Evolutionary conservation across 2,888 invertebrate genomes (phyloP).

Genomic region (Nemurella pictetii): DNA sequence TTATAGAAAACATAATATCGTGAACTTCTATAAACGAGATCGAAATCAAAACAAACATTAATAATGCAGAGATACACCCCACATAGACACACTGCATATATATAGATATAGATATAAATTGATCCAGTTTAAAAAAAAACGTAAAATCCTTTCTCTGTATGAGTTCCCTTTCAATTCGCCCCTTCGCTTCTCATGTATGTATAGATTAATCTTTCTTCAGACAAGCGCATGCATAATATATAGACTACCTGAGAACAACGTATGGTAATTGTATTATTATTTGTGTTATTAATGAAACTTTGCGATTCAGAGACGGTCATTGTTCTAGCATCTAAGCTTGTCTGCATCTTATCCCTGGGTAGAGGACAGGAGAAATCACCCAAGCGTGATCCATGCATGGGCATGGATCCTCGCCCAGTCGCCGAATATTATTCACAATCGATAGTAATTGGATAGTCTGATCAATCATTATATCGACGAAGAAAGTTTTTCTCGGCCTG

Average conservation of each 20-base stretch:
- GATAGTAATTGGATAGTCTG: conserved; percentile 2
- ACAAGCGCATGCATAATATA: background rate
- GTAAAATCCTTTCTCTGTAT: conserved; percentile 3
- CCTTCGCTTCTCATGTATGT: background rate
- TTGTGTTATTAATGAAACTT: background rate
- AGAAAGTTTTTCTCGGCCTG: background rate
- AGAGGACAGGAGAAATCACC: background rate
- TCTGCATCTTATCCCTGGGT: too few species aligned
- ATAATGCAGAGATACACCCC: background rate
- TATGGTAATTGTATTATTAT: conserved; percentile 4
- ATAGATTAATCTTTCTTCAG: background rate
- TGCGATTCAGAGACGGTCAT: background rate
- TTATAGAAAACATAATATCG: background rate
- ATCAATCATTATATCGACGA: background rate
- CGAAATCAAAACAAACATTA: background rate
- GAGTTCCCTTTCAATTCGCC: background rate
- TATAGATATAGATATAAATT: background rate
- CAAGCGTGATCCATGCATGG: background rate
- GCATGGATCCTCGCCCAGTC: too few species aligned
- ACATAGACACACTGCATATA: background rate
- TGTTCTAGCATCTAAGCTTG: too few species aligned
- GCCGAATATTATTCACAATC: background rate
- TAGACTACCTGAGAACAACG: conserved; percentile 1
- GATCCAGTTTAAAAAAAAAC: background rate
- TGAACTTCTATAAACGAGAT: background rate